Base-by-base conservation (phyloP, 2,113 vertebrate species). In the Lethenteron camtschaticum region DNA sequence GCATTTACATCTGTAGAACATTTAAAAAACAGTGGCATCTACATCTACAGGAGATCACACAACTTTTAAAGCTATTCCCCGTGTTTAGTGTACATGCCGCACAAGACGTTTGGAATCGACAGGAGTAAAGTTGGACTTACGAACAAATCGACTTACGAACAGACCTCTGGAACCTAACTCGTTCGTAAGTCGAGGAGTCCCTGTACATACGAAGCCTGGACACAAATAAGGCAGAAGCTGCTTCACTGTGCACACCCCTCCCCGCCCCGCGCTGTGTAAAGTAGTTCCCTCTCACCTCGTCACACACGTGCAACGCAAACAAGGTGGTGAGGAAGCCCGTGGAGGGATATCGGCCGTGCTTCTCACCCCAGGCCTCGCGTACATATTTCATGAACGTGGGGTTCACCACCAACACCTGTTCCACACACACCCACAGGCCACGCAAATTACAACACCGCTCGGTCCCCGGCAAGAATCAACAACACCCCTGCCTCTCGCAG, bases 381-480 rank as follows among this genome's bases (percentile, higher is more conserved):
- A 96, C 94, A 76, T 99, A 99, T 78, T 96, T 99, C 76, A 99
- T 96, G 83, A 99, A 99, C 10, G 90, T 90, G 11, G 94, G 94
- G 75, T 96, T 99, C 77, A 95, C 96, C 79, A 99, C 88, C 82
- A 96, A 91, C 63, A 96, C 94, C 94, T 99, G 74, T 56, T 68
- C 69, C 24, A 3, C 12, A 55, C 10, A 24, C 11, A 1, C 56
- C 18, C 12, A 11, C 10, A 12, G 72, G 70, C 20, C 58, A 59
- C 14, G 3, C 2, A 41, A 41, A 41, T 41, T 41, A 41, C 7
- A 41, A 41, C 41, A 41, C 5, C 41, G 41, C 41, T 41, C 41
- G 1, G 5, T 41, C 41, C 4, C 41, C 41, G 41, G 41, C 41
- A 41, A 41, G 41, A 41, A 6, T 41, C 41, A 41, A 41, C 41